Evolutionary conservation across 2,797 vertebrate species (phyloP), one percentile per base, ranked within the genome.

Genomic region (Psittacula derbiana): DNA sequence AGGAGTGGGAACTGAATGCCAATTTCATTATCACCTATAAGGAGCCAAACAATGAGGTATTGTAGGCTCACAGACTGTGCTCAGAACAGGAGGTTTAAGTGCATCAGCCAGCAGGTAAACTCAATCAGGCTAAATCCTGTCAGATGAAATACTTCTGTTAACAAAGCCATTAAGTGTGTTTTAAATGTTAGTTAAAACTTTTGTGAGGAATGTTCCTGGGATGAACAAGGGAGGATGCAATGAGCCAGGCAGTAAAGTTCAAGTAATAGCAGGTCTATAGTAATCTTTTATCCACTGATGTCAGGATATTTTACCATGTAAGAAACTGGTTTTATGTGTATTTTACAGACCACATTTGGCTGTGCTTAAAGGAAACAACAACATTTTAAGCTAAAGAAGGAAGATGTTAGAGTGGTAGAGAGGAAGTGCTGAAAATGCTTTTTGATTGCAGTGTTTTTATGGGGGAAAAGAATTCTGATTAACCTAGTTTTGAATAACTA

Each of bases 11-110:
- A 62, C 60, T 50, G 41, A 81, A 88, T 75, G 91, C 84, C 90
- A 71, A 13, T 84, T 93, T 53, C 66, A 64, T 92, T 92, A 95
- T 89, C 72, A 91, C 78, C 65, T 92, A 52, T 73, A 47, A 91
- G 71, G 52, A 89, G 50, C 47, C 71, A 82, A 89, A 95, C 90
- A 94, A 87, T 91, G 79, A 85, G 44, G 57, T 85, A 94, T 88
- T 95, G 91, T 94, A 71, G 55, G 44, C 79, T 90, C 47, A 28
- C 75, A 66, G 88, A 16, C 80, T 61, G 40, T 66, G 60, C 70
- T 88, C 52, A 28, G 76, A 92, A 72, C 49, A 86, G 72, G 65
- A 91, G 52, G 33, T 52, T 93, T 83, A 64, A 91, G 70, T 58
- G 31, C 65, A 36, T 58, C 36, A 83, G 78, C 53, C 53, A 90